phyloP scores from a whole-genome alignment of 2,888 invertebrate genomes.

The Acleris laterana region DNA sequence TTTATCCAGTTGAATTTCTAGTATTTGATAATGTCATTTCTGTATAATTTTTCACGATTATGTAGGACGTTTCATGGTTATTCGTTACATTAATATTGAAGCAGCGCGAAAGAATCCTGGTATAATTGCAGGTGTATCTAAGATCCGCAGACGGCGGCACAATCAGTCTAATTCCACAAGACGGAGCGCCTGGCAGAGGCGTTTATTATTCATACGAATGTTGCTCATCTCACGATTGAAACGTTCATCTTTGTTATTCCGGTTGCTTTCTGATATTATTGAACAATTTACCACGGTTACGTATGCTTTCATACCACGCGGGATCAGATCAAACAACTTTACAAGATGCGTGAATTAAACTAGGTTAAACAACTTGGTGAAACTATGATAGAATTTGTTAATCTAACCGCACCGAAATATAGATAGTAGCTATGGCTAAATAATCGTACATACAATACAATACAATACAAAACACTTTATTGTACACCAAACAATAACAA shows the following conservation, averaged over 20 bases:
- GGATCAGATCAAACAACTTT: slow-evolving; percentile 2
- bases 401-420: too few relatives aligned
- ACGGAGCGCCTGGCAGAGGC: slow-evolving; percentile 17
- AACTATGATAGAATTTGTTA: too few relatives aligned
- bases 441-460: too few relatives aligned
- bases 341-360: background rate
- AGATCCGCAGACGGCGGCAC: slow-evolving; percentile 16
- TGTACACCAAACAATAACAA: too few relatives aligned
- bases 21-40: too few relatives aligned
- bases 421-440: too few relatives aligned
- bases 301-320: slow-evolving; percentile 5
- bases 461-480: too few relatives aligned
- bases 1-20: too few relatives aligned
- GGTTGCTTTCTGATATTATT: slow-evolving; percentile 22
- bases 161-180: slow-evolving; percentile 31
- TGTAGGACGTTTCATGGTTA: too few relatives aligned
- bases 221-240: slow-evolving; percentile 27
- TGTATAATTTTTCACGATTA: too few relatives aligned
- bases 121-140: slow-evolving; percentile 19
- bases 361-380: background rate
- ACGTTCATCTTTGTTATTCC: slow-evolving; percentile 30
- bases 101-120: slow-evolving; percentile 4
- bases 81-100: too few relatives aligned
- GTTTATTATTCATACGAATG: slow-evolving; percentile 33
- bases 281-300: background rate